Percentiles rank a stretch among this genome's conserved stretches.
phyloP scores from a whole-genome alignment of 2,797 vertebrate genomes.

The Sebastiscus tertius region DNA sequence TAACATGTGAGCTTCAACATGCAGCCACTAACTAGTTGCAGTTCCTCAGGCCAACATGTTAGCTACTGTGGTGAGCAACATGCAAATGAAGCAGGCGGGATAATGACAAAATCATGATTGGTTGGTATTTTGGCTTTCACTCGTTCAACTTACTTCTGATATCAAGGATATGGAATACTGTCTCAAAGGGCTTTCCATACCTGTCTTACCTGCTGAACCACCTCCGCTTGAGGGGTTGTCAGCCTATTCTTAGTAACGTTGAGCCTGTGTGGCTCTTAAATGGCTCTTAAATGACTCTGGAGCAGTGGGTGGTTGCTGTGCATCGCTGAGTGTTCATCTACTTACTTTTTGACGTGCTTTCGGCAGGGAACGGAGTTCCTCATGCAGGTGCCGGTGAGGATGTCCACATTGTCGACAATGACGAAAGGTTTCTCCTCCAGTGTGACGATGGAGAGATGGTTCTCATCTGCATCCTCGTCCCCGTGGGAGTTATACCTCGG shows the following conservation, averaged over 20 bases:
- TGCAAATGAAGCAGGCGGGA: no score
- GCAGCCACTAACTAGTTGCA: no score
- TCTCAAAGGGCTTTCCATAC: not conserved
- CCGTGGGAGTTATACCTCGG: conserved; percentile 94
- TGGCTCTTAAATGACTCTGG: not conserved
- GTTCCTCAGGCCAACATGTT: no score
- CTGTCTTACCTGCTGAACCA: not conserved
- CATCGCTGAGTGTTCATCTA: conserved; percentile 4
- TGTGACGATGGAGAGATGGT: conserved; percentile 97
- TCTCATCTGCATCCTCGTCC: conserved; percentile 94
- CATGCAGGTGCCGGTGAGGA: conserved; percentile 94
- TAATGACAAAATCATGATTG: not conserved
- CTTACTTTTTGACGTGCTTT: conserved; percentile 95
- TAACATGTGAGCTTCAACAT: no score
- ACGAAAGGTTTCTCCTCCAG: conserved; percentile 98
- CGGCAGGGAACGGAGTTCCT: conserved; percentile 97
- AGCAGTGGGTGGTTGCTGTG: not conserved
- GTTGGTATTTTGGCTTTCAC: not conserved
- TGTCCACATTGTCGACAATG: conserved; percentile 96
- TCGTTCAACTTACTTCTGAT: not conserved
- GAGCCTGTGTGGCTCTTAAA: conserved; percentile 4
- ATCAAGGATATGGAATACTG: not conserved
- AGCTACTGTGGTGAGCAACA: no score
- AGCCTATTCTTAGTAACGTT: not conserved
- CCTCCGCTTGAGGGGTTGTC: not conserved